Percentiles rank a stretch among this genome's conserved stretches.
These are phyloP conservation scores for Hippocampus barbouri DNA, from an alignment of 2,113 vertebrate species.

Conservation along the genomic window DNA sequence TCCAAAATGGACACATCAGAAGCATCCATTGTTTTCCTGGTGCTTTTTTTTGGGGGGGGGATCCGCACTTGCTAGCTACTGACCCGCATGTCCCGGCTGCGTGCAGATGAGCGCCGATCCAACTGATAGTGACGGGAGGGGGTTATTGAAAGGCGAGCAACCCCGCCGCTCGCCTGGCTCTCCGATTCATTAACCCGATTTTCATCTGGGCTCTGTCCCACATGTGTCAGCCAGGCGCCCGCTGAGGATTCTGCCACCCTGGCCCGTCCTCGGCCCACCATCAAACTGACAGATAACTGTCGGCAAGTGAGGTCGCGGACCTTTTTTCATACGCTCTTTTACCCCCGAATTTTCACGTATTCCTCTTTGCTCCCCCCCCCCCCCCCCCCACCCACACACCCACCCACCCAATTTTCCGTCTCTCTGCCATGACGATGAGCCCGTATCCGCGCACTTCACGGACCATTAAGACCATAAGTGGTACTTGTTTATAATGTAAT, in stretches of 20 bases:
- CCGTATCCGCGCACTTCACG: background rate
- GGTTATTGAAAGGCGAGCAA: constrained; percentile 53
- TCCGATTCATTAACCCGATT: constrained; percentile 71
- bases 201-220: constrained; percentile 66
- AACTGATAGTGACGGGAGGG: constrained; percentile 55
- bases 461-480: background rate
- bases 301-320: constrained; percentile 22
- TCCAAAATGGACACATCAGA: constrained; percentile 22
- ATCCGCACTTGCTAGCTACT: constrained; percentile 49
- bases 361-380: background rate
- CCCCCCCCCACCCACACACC: too few relatives aligned
- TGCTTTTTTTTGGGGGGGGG: constrained; percentile 30
- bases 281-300: constrained; percentile 68
- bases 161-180: constrained; percentile 49
- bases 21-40: constrained; percentile 51
- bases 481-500: background rate
- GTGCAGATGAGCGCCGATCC: constrained; percentile 39
- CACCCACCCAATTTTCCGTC: background rate
- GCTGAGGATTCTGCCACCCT: constrained; percentile 43
- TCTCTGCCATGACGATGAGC: background rate
- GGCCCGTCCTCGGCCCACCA: constrained; percentile 15
- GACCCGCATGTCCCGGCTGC: constrained; percentile 32
- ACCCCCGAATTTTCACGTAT: background rate
- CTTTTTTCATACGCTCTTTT: constrained; percentile 2
- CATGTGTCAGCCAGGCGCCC: constrained; percentile 63